Percentiles rank a stretch among this genome's conserved stretches.
These are phyloP conservation scores for Acrobasis suavella DNA, from an alignment of 2,888 invertebrate species.

Conservation along the genomic window DNA sequence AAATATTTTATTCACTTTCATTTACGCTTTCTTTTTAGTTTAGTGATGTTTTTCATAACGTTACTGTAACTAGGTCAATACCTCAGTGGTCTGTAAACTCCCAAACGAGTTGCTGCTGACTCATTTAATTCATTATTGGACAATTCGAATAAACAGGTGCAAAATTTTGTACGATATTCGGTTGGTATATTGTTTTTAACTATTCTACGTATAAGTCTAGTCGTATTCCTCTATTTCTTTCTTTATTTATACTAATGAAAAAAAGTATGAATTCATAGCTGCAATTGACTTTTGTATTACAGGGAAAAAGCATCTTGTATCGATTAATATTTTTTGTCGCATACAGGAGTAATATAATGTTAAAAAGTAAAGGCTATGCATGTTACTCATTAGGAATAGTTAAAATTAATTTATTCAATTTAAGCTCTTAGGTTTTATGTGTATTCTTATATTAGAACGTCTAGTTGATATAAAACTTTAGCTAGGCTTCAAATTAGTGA, in stretches of 20 bases:
- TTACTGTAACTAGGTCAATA: slow-evolving; percentile 5
- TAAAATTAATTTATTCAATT: slow-evolving; percentile 20
- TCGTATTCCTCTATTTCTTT: no score
- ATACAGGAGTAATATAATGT: no score
- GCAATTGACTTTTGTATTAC: no score
- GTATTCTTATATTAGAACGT: slow-evolving; percentile 3
- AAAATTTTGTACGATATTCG: background rate
- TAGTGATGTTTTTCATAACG: background rate
- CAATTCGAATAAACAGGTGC: slow-evolving; percentile 1
- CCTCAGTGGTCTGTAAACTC: background rate
- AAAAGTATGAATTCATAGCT: background rate
- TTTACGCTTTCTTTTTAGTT: slow-evolving; percentile 1
- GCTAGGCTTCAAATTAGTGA: background rate
- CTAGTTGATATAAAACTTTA: background rate
- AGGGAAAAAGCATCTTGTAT: no score
- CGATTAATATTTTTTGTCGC: no score
- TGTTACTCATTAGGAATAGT: slow-evolving; percentile 4
- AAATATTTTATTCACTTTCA: slow-evolving; percentile 1
- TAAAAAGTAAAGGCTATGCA: background rate
- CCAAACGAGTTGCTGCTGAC: background rate
- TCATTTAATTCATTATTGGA: slow-evolving; percentile 6
- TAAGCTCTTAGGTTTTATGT: slow-evolving; percentile 12
- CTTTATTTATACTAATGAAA: background rate
- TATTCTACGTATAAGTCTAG: no score
- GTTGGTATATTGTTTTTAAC: background rate